Conservation (phyloP, 2,113 vertebrate species). For the Aleadryas rufinucha region DNA sequence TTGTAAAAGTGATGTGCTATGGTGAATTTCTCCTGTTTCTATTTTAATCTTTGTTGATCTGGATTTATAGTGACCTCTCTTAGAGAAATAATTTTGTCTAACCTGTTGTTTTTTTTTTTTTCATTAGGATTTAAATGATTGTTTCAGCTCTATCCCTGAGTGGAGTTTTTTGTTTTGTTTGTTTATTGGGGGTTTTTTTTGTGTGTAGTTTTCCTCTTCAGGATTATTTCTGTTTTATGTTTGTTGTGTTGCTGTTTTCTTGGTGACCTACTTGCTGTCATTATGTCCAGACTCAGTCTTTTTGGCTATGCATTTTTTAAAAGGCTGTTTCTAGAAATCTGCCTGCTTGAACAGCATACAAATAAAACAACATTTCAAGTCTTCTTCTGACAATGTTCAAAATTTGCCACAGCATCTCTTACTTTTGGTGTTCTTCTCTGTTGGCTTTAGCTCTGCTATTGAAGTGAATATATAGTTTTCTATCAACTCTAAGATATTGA, state of each 20-base stretch:
- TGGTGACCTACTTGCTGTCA: not conserved
- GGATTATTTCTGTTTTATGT: slow-evolving; percentile 28
- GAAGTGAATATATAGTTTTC: not conserved
- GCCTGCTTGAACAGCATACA: not conserved
- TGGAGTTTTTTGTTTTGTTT: not conserved
- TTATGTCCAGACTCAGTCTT: not conserved
- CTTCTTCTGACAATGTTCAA: not conserved
- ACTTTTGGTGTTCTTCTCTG: not conserved
- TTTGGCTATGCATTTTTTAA: not conserved
- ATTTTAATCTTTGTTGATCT: slow-evolving; percentile 51
- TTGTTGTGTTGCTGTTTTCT: not conserved
- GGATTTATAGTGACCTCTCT: slow-evolving; percentile 29
- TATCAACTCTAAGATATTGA: not conserved
- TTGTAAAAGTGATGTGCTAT: not conserved
- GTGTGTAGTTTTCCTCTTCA: not conserved
- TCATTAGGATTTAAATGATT: slow-evolving; percentile 4
- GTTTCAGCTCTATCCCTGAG: not conserved
- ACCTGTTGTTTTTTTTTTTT: not conserved
- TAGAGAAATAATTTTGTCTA: slow-evolving; percentile 23
- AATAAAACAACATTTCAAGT: not conserved
- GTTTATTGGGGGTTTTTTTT: not conserved
- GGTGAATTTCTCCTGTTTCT: not conserved
- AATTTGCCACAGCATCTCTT: not conserved
- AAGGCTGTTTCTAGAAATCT: not conserved
- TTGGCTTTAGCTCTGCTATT: not conserved